Conservation (phyloP, 2,113 vertebrate species). For the Acrocephalus arundinaceus region DNA sequence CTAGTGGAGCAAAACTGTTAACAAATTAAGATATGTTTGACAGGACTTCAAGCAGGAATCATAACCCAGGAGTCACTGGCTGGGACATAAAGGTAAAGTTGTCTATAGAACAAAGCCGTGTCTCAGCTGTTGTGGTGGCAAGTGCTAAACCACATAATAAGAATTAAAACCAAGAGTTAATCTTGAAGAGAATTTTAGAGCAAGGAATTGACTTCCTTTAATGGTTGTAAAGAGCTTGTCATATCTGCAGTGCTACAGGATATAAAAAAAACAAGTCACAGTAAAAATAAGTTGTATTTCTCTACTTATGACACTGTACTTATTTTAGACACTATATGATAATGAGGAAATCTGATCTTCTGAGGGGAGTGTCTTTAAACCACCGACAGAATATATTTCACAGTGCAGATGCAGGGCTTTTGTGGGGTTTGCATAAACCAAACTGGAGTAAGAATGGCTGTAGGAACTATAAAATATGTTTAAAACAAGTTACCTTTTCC, state of each 20-base stretch:
- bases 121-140: not conserved
- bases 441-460: not conserved
- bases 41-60: constrained; percentile 24
- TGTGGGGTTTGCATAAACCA: not conserved
- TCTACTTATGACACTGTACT: not conserved
- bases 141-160: not conserved
- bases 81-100: not conserved
- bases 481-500: not conserved
- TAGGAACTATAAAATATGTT: not conserved
- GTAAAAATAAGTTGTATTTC: not conserved
- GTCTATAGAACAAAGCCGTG: not conserved
- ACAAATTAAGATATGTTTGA: constrained; percentile 54
- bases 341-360: not conserved
- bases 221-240: not conserved
- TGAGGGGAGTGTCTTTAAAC: not conserved
- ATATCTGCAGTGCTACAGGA: not conserved
- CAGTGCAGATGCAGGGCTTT: not conserved
- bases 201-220: not conserved
- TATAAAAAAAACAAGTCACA: not conserved
- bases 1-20: constrained; percentile 64
- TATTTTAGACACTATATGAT: not conserved
- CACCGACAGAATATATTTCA: not conserved
- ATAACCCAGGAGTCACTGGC: not conserved
- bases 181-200: not conserved
- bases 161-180: not conserved